Evolutionary conservation across 2,797 vertebrate genomes (phyloP), one percentile per base, ranked within the genome.

Genomic region (Vespertilio murinus): DNA sequence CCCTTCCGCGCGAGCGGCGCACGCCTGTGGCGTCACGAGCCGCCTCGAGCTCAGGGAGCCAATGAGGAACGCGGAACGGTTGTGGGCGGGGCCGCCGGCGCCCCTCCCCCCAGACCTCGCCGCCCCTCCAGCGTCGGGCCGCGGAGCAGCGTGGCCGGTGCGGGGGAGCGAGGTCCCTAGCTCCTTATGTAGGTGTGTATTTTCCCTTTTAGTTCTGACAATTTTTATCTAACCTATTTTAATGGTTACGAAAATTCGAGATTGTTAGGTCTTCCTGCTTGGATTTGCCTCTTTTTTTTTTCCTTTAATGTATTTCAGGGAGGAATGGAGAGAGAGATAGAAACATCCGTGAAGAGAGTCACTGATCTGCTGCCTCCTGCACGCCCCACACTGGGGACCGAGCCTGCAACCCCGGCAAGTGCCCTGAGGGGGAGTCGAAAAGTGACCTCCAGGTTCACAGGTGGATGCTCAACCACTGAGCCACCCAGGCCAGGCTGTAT

Each of bases 51-150:
- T 75, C 82, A 7, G 1, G 2, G 8, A 18, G 14, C 97, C 97
- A 96, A 96, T 96, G 54, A 95, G 30, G 13, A 77, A 71, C 30
- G 47, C 10, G 45, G 1, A 6, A 1, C 8, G 0, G 3, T 8
- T 8, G 20, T 17, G 84, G 38, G 49, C 30, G 86, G 74, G 18
- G 54, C 30, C 4, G 0, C 1, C 4, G 10, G 40, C 42, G 35
- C 59, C 14, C 70, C 28, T 22, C 74, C 33, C 14, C 0, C 6
- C 8, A 3, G 25, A 9, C 6, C 2, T 28, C 13, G 22, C 33
- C 2, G 49, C 17, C 18, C 20, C 35, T 0, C 0, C 14, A 3
- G 1, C 45, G 42, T 42, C 10, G 4, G 16, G 18, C 1, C 13
- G 4, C 8, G 4, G 64, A 18, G 2, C 45, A 2, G 25, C 1